Evolutionary conservation across 2,888 invertebrate genomes (phyloP), one percentile per base, ranked within the genome.

Genomic region (Mechanitis messenoides): DNA sequence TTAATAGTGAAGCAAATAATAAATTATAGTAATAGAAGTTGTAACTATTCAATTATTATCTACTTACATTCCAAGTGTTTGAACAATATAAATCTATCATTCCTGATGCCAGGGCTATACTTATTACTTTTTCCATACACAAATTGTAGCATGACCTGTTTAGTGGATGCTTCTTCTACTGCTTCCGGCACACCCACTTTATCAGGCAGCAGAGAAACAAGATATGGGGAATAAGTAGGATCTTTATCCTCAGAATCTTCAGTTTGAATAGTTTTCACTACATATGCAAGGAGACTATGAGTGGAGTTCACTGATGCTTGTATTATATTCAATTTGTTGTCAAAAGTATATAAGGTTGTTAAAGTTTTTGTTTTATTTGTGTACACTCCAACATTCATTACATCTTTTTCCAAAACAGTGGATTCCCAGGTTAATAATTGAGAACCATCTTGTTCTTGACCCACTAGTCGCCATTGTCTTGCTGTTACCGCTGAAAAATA

Each of bases 101-200:
- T 85, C 60, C 88, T 73, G 69, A 87, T 83, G 64, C 90, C 90
- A 1, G 89, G 90, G 60, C 87, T 88, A 69, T 89, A 90, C 68
- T 89, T 87, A 65, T 88, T 84, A 63, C 85, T 89, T 65, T 90
- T 93, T 50, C 92, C 93, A 74, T 94, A 94, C 9, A 95, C 89
- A 91, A 95, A 96, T 76, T 96, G 96, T 58, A 94, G 91, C 92
- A 95, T 93, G 45, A 94, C 92, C 84, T 96, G 96, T 63, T 93
- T 94, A 0, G 91, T 85, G 45, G 93, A 92, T 53, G 92, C 90
- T 42, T 91, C 89, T 68, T 92, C 90, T 0, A 91, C 75, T 56
- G 80, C 79, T 53, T 80, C 78, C 2, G 88, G 84, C 0, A 71
- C 74, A 58, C 76, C 75, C 55, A 80, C 73, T 72, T 87, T 80